Evolutionary conservation across 2,888 invertebrate species (phyloP).

Genomic region (Napeogenes inachia): DNA sequence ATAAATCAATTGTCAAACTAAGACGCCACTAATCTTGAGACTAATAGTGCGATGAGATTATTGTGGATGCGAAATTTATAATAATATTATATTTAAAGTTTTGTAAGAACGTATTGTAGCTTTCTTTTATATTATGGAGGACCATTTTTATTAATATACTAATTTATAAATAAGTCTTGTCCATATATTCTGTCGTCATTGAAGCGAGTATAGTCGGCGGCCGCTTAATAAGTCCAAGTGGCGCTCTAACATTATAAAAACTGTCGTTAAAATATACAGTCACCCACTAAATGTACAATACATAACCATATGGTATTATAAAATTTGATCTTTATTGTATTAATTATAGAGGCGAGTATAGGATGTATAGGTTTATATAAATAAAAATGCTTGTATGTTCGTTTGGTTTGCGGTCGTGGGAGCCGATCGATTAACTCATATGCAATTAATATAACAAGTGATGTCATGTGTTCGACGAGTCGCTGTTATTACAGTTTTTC

Average conservation of each 20-base stretch:
- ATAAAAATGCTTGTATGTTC: constrained; percentile 20
- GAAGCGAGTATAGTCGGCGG: constrained; percentile 35
- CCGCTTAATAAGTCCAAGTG: constrained; percentile 69
- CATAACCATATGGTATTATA: not conserved
- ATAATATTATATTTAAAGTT: not conserved
- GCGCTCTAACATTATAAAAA: constrained; percentile 61
- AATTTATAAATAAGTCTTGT: constrained; percentile 32
- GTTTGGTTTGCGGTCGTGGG: constrained; percentile 48
- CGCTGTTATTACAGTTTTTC: constrained; percentile 26
- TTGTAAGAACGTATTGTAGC: not conserved
- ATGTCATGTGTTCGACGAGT: constrained; percentile 49
- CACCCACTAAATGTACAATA: constrained; percentile 22
- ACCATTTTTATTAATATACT: too few species aligned
- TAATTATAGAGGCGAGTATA: constrained; percentile 4
- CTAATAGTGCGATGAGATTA: constrained; percentile 51
- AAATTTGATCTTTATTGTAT: constrained; percentile 10
- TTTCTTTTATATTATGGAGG: too few species aligned
- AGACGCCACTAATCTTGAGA: constrained; percentile 64
- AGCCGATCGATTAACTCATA: constrained; percentile 56
- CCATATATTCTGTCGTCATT: constrained; percentile 41
- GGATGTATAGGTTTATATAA: not conserved
- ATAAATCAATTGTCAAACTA: constrained; percentile 76
- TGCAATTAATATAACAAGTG: constrained; percentile 53
- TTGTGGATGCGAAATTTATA: constrained; percentile 44
- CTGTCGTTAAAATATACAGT: constrained; percentile 45